Evolutionary conservation across 2,113 vertebrate species (phyloP), one percentile per base, ranked within the genome.

Genomic region (Alces alces): DNA sequence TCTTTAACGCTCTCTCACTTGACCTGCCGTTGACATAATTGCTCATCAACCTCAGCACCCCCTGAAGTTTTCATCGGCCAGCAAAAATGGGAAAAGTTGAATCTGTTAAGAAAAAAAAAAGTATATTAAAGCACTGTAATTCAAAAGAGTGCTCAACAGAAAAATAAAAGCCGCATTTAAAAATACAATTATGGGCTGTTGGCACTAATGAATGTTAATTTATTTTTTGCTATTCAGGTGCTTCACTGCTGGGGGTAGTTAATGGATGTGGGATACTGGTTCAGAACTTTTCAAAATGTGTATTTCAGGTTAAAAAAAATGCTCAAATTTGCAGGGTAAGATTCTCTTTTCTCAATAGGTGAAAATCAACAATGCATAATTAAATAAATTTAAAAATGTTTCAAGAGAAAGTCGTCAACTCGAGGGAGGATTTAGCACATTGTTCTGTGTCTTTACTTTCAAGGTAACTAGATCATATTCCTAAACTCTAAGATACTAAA

Each of bases 131-230:
- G 13, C 19, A 33, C 2, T 5, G 76, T 16, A 84, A 45, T 27
- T 33, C 9, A 45, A 85, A 60, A 86, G 57, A 57, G 17, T 0
- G 23, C 12, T 50, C 47, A 19, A 43, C 3, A 13, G 13, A 39
- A 66, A 73, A 83, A 83, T 52, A 83, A 92, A 50, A 52, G 39
- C 58, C n/a, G 0, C 23, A 43, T 82, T 86, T 36, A 86, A 80
- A 94, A 61, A 47, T 27, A 54, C 61, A 58, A 82, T 45, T 91
- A 82, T 33, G 45, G 73, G 88, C 83, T 45, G 1, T 47, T 87
- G 60, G 92, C 73, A 91, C 4, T 87, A 73, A 91, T 87, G 70
- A 25, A 86, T 55, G 52, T 82, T 86, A 55, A 94, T 91, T 94
- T 73, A 83, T 33, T 94, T 91, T 70, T 58, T 12, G 9, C 36